phyloP scores from a whole-genome alignment of 2,888 invertebrate species.

The Aphelenchoides bicaudatus region DNA sequence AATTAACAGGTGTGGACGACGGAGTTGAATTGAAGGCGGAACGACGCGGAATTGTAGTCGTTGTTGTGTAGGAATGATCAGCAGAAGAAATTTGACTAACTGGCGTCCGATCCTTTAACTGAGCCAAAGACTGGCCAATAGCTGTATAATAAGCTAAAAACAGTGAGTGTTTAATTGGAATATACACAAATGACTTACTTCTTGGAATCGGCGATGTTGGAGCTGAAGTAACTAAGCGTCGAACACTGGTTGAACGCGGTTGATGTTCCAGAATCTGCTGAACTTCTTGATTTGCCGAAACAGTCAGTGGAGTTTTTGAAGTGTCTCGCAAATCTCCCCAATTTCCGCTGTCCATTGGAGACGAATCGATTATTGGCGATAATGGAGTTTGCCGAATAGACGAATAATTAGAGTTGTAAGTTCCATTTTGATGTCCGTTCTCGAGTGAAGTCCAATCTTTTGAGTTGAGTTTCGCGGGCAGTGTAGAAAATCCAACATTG shows the following conservation, averaged over 20 bases:
- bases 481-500: neutral
- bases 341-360: slow-evolving; percentile 9
- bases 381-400: neutral
- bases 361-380: slow-evolving; percentile 5
- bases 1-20: slow-evolving; percentile 8
- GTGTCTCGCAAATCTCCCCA: neutral
- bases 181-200: slow-evolving; percentile 1
- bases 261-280: slow-evolving; percentile 1
- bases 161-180: neutral
- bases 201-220: slow-evolving; percentile 29
- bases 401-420: no score
- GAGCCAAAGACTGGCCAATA: slow-evolving; percentile 33
- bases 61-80: slow-evolving; percentile 3
- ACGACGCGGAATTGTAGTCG: slow-evolving; percentile 11
- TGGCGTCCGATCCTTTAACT: slow-evolving; percentile 27
- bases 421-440: no score
- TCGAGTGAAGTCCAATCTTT: neutral
- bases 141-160: slow-evolving; percentile 37
- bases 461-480: neutral
- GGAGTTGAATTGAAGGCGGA: no score
- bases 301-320: slow-evolving; percentile 14
- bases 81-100: neutral
- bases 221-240: slow-evolving; percentile 24
- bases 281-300: slow-evolving; percentile 13
- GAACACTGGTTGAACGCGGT: no score